Evolutionary conservation across 1,140 invertebrate genomes (phyloP), one percentile per base, ranked within the genome.

Genomic region (Oreohelix idahoensis): DNA sequence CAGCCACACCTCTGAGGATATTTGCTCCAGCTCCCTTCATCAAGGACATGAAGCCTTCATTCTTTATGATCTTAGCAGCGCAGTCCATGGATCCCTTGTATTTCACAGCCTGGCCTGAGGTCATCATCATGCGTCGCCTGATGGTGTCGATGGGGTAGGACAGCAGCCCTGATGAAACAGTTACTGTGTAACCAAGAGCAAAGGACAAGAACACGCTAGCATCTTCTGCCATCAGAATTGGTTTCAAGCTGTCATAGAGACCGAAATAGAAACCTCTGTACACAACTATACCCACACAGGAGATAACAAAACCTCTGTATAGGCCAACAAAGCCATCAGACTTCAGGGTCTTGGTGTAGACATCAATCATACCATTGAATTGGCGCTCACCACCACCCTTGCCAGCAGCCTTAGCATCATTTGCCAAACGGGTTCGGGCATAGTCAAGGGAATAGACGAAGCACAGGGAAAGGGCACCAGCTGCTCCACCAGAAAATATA

Each of bases 121-220:
- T 94, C 94, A 94, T 94, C 94, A 97, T 97, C 96, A 97, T 97
- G 91, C 97, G 95, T 94, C 97, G 95, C 93, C 97, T 94, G 78
- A 98, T 97, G 73, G 97, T 98, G 93, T 98, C 97, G 93, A 98
- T 97, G 87, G 97, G 97, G 94, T 98, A 98, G n/a, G 97, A 97
- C 79, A 97, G 94, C 90, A 98, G 95, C 88, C 97, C 97, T 88
- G 97, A 95, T 82, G 95, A 94, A 81, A 97, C 97, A 88, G 97
- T 98, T 85, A 98, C 97, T 88, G 89, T 85, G 83, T 93, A 90
- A 69, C 97, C 97, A 93, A 98, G 97, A 89, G 95, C 93, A 95
- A 96, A 98, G 89, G 96, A 97, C 88, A 97, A 94, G 83, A 97
- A 93, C 91, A 98, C 94, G 74, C 95, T 95, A 87, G 96, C 96